Evolutionary conservation across 2,888 invertebrate genomes (phyloP).

Genomic region (Adineta ricciae): DNA sequence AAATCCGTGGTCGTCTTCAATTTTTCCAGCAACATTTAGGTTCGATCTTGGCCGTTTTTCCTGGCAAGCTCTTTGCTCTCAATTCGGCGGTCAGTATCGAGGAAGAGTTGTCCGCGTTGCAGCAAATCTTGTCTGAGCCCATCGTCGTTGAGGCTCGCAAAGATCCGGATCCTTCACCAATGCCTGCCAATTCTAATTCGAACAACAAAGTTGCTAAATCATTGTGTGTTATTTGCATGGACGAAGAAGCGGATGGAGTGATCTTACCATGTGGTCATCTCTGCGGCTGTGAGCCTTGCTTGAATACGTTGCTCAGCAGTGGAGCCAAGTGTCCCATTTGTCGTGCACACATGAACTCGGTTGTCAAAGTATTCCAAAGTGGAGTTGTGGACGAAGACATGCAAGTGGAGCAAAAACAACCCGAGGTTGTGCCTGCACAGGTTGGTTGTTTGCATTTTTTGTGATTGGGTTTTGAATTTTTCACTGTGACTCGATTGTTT

Average conservation of each 20-base stretch:
- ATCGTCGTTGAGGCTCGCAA: conserved; percentile 3
- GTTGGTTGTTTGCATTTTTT: conserved; percentile 3
- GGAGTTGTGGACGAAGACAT: neutral
- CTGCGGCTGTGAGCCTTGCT: neutral
- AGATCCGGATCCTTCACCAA: neutral
- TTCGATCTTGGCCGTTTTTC: neutral
- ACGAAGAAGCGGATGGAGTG: neutral
- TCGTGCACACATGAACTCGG: neutral
- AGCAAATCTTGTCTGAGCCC: neutral
- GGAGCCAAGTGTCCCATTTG: neutral
- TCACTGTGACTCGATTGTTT: neutral
- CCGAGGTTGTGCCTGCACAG: conserved; percentile 3
- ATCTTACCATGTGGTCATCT: neutral
- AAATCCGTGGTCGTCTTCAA: conserved; percentile 7
- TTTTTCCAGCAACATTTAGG: neutral
- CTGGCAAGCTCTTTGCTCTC: neutral
- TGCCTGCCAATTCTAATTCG: neutral
- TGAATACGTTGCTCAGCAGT: neutral
- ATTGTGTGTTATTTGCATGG: conserved; percentile 3
- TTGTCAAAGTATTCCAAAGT: neutral
- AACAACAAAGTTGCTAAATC: neutral
- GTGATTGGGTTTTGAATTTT: neutral
- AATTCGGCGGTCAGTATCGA: neutral
- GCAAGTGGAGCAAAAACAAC: neutral
- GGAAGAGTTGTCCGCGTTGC: neutral